Percentiles rank a stretch among this genome's conserved stretches.
Evolutionary conservation across 2,888 invertebrate species (phyloP).

Genomic region (Candidula unifasciata): DNA sequence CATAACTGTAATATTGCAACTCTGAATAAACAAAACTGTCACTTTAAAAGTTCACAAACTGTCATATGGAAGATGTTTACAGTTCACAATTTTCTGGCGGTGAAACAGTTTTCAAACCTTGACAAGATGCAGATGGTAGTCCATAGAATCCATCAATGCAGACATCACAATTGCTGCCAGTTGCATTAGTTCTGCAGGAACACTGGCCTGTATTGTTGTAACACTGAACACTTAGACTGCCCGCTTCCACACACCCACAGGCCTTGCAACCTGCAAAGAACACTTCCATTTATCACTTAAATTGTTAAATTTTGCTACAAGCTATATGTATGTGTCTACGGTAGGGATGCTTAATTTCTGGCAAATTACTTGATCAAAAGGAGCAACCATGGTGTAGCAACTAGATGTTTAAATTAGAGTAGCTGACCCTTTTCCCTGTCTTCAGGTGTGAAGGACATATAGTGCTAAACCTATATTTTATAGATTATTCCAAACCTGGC

Average conservation of each 20-base stretch:
- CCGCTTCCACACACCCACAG: slow-evolving; percentile 63
- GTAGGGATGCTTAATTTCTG: background rate
- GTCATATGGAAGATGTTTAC: too few species aligned
- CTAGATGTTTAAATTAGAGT: too few species aligned
- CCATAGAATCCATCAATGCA: slow-evolving; percentile 63
- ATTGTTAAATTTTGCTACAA: background rate
- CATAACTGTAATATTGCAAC: too few species aligned
- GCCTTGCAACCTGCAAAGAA: slow-evolving; percentile 60
- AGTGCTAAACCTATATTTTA: too few species aligned
- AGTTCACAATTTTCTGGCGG: too few species aligned
- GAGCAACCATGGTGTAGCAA: too few species aligned
- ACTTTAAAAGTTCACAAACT: too few species aligned
- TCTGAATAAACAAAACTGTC: too few species aligned
- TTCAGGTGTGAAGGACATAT: too few species aligned
- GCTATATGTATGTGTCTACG: background rate
- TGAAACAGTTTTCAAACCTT: slow-evolving; percentile 57
- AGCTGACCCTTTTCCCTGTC: too few species aligned
- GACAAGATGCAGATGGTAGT: slow-evolving; percentile 62
- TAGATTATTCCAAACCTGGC: too few species aligned
- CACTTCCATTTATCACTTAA: background rate
- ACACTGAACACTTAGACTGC: slow-evolving; percentile 64
- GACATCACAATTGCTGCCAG: slow-evolving; percentile 59
- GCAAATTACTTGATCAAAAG: too few species aligned
- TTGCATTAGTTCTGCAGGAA: slow-evolving; percentile 57
- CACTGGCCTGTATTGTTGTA: slow-evolving; percentile 59